Conservation (phyloP, 2,888 invertebrate genomes). For the Boloria euphrosyne region DNA sequence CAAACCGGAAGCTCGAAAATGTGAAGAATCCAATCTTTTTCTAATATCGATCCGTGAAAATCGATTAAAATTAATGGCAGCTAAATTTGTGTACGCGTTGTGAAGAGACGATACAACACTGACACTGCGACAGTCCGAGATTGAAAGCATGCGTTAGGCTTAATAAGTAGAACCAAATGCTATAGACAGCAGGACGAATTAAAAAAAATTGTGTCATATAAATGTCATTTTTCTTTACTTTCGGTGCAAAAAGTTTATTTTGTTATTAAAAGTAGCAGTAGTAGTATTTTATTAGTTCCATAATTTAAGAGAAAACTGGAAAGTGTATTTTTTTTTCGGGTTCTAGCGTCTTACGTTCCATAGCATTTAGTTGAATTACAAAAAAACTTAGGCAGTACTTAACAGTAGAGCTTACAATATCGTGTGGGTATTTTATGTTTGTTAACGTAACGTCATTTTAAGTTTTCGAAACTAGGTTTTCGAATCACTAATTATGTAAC, state of each 20-base stretch:
- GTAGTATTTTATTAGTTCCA: too few species aligned
- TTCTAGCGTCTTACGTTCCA: neutral
- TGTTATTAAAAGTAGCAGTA: too few species aligned
- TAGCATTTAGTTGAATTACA: constrained; percentile 69
- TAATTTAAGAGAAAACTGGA: too few species aligned
- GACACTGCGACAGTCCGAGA: constrained; percentile 43
- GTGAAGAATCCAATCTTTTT: constrained; percentile 16
- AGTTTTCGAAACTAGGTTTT: constrained; percentile 3
- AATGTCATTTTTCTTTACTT: neutral
- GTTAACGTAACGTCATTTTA: constrained; percentile 22
- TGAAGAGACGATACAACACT: constrained; percentile 26
- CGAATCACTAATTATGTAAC: neutral
- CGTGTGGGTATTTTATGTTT: constrained; percentile 47
- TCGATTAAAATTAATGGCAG: constrained; percentile 41
- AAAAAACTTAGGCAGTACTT: constrained; percentile 80
- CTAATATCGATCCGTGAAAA: constrained; percentile 8
- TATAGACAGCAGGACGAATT: constrained; percentile 4
- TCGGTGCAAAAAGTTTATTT: too few species aligned
- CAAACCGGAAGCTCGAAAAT: constrained; percentile 21
- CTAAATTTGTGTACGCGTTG: constrained; percentile 44
- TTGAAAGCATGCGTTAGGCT: constrained; percentile 69
- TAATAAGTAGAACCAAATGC: constrained; percentile 44
- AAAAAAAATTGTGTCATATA: neutral
- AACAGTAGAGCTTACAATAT: constrained; percentile 70
- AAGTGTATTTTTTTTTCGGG: neutral